These are phyloP conservation scores for Oikopleura albicans DNA, from an alignment of 23 tunicate genomes.

Conservation along the genomic window DNA sequence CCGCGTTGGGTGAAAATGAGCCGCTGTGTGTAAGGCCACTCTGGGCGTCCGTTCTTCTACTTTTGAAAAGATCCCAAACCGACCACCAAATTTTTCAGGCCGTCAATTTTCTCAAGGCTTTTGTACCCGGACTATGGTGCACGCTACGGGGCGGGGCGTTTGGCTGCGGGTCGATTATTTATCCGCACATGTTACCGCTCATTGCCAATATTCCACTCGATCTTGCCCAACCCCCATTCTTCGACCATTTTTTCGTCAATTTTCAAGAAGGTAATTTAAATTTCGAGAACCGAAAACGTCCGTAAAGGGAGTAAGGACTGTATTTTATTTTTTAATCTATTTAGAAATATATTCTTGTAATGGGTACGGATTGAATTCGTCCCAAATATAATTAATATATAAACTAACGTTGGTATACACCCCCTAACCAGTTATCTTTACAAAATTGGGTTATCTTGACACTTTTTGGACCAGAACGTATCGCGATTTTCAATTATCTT, in stretches of 20 bases:
- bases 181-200: conserved; percentile 11
- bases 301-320: too few relatives aligned
- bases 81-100: background rate
- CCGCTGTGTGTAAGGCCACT: conserved; percentile 1
- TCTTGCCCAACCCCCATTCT: background rate
- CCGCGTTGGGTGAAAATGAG: background rate
- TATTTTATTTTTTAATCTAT: too few relatives aligned
- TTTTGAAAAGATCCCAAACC: background rate
- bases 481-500: too few relatives aligned
- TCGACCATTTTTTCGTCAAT: background rate
- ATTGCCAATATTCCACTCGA: background rate
- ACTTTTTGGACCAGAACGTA: too few relatives aligned
- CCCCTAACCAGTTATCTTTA: too few relatives aligned
- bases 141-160: background rate
- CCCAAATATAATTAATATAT: too few relatives aligned
- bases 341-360: too few relatives aligned
- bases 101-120: background rate
- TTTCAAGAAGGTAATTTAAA: background rate
- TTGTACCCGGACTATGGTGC: background rate
- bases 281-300: too few relatives aligned
- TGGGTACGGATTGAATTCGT: too few relatives aligned
- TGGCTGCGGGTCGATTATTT: background rate
- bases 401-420: too few relatives aligned
- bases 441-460: too few relatives aligned
- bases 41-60: background rate